Evolutionary conservation across 1,140 invertebrate genomes (phyloP), one percentile per base, ranked within the genome.

Genomic region (Cotesia typhae): DNA sequence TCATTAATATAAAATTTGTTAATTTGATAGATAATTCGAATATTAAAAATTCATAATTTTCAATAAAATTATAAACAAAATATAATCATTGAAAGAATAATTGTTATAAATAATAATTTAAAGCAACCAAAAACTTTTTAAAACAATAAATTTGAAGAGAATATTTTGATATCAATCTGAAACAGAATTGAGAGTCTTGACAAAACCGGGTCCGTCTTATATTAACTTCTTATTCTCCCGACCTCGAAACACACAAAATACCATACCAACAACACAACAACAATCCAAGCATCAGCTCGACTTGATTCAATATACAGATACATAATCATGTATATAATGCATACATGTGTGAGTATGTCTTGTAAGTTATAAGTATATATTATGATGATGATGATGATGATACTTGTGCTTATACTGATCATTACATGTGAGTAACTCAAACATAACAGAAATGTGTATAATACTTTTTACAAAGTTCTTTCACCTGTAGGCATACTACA

Each of bases 211-310:
- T 72, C 53, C 35, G 66, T 55, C 51, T 67, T 55, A 47, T 71
- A 57, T 28, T 55, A 35, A 53, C 41, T 52, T 53, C 66, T 47
- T 53, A 55, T 69, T 60, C 51, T 35, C 52, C 52, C 71, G 71
- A 72, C 71, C 71, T 72, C 71, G 64, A 72, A 72, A 72, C 71
- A 72, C 71, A 72, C 71, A 72, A 72, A 72, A 72, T 72, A 61
- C 38, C 47, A 17, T 28, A 67, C 53, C 12, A 28, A 41, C n/a
- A 51, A 65, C 36, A n/a, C 41, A 28, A 37, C 12, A 10, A 37
- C 60, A 9, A 47, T 47, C 41, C 41, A 47, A 47, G 6, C 41
- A 47, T 47, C 41, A 47, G 6, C 41, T 47, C 41, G 38, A 41
- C 38, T 47, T 47, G 41, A 47, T 47, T 47, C 41, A 47, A 47